Base-by-base conservation (phyloP, 2,113 vertebrate species). In the Gnathonemus longibarbis region DNA sequence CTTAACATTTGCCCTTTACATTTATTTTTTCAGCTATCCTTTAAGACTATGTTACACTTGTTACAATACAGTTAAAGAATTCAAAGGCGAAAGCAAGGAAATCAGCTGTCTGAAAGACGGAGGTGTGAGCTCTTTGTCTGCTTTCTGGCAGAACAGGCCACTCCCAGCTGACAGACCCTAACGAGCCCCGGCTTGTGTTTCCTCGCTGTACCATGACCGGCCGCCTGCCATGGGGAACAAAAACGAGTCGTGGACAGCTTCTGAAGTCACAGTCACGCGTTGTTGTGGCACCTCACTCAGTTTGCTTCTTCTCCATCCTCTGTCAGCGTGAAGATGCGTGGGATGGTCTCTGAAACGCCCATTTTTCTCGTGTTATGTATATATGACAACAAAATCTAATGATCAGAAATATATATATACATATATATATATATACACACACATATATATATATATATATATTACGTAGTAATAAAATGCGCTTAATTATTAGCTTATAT, bases 211-310 rank as follows among this genome's bases (percentile, higher is more conserved):
- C 94, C 92, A 87, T 94, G 89, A 94, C 90, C 89, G 90, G 93
- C 94, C 95, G 92, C 92, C 93, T 90, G 91, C 92, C 91, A 91
- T 93, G 93, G 92, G 94, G 93, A 66, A 62, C 94, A 94, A 94
- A 94, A 93, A 93, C 89, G 89, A 92, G 94, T 92, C 91, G 93
- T 91, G 93, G 93, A 92, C 92, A 94, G 92, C 91, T 91, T 93
- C 94, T 93, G 94, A 95, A 96, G 95, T 95, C 96, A 95, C 91
- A 89, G 95, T 96, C 95, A 95, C 92, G 94, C 89, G 88, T 89
- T 94, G 93, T 94, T 94, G 93, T 93, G 93, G 93, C 93, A 93
- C 91, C 91, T 90, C 91, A 90, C 91, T 92, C 89, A 91, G 91
- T 93, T 94, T 94, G 94, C 94, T 94, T 92, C 92, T 93, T 90